A percentile compares a stretch with the other conserved stretches of the same genome.
These are phyloP conservation scores for Harpagifer antarcticus DNA, from an alignment of 2,797 vertebrate genomes.

Conservation along the genomic window DNA sequence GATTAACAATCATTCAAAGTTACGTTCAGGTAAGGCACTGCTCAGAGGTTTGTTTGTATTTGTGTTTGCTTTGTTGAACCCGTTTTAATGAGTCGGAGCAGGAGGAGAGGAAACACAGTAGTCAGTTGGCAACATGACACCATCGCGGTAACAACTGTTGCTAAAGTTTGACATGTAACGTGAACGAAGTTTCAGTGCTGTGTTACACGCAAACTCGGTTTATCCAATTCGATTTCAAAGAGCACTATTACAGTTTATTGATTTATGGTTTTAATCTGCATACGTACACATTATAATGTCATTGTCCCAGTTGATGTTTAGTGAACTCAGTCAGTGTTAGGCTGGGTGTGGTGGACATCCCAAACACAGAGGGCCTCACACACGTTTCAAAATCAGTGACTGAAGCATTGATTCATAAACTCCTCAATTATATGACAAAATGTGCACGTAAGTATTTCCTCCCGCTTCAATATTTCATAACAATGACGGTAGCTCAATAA, in stretches of 20 bases:
- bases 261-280: neutral
- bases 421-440: neutral
- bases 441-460: conserved; percentile 8
- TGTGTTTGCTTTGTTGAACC: neutral
- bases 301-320: conserved; percentile 44
- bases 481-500: neutral
- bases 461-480: conserved; percentile 12
- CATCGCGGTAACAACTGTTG: conserved; percentile 77
- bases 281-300: neutral
- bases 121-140: conserved; percentile 69
- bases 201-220: neutral
- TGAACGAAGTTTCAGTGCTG: conserved; percentile 15
- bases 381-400: conserved; percentile 30
- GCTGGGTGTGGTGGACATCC: conserved; percentile 82
- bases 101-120: neutral
- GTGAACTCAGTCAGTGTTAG: conserved; percentile 48
- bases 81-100: neutral
- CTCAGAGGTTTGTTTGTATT: conserved; percentile 1
- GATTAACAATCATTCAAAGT: conserved; percentile 61
- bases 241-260: neutral
- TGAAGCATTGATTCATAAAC: conserved; percentile 20
- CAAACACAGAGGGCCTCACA: conserved; percentile 56
- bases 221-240: neutral
- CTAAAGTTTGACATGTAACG: conserved; percentile 75
- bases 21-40: conserved; percentile 82